Conservation (phyloP, 2,888 invertebrate genomes). For the Acrobeloides nanus region DNA sequence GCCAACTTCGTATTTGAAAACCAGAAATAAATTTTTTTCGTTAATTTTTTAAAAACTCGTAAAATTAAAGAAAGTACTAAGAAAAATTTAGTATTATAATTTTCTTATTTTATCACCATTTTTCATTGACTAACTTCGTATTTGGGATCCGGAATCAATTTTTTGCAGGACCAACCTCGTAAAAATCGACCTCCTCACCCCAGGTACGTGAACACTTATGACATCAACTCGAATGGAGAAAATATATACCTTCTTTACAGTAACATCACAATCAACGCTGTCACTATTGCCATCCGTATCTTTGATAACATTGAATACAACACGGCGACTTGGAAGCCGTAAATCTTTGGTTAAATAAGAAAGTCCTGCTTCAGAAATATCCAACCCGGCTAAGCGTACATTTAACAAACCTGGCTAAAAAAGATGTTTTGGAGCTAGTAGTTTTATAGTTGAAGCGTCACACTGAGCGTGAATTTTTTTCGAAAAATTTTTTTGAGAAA, state of each 20-base stretch:
- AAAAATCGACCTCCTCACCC: too few relatives aligned
- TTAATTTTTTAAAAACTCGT: too few relatives aligned
- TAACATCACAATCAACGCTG: slow-evolving; percentile 43
- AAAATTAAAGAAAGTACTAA: not conserved
- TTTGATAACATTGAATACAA: slow-evolving; percentile 48
- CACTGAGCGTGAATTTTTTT: too few relatives aligned
- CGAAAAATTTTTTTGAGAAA: too few relatives aligned
- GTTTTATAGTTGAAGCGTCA: not conserved
- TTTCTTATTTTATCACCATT: not conserved
- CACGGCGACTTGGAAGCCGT: slow-evolving; percentile 37
- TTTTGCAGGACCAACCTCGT: too few relatives aligned
- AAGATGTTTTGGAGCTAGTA: not conserved
- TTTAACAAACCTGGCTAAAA: slow-evolving; percentile 38
- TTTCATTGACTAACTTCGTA: too few relatives aligned
- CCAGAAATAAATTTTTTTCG: too few relatives aligned
- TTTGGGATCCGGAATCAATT: too few relatives aligned
- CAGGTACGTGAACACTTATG: too few relatives aligned
- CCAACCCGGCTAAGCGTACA: slow-evolving; percentile 45
- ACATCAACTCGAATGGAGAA: too few relatives aligned
- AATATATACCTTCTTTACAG: slow-evolving; percentile 43
- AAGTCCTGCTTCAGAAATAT: slow-evolving; percentile 46
- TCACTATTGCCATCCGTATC: slow-evolving; percentile 34
- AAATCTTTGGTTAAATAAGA: slow-evolving; percentile 44
- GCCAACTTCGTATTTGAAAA: too few relatives aligned
- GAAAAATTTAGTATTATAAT: slow-evolving; percentile 1